Conservation (phyloP, 2,113 vertebrate genomes). For the Cavia porcellus region DNA sequence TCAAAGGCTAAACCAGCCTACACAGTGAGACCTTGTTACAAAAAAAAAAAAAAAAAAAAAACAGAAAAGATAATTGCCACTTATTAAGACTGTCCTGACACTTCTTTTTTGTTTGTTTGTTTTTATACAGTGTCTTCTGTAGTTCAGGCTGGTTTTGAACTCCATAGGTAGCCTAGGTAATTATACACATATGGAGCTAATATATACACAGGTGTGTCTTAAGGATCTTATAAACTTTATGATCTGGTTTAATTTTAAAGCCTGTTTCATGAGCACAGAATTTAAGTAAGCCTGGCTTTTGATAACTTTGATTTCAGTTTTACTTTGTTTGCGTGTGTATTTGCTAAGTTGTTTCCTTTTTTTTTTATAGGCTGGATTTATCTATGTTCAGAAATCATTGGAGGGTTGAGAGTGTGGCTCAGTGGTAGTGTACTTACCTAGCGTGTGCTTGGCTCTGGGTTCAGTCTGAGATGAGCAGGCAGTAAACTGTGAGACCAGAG, state of each 20-base stretch:
- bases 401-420: not conserved
- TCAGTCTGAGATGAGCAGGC: not conserved
- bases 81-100: not conserved
- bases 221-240: not conserved
- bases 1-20: not conserved
- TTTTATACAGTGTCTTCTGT: not conserved
- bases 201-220: not conserved
- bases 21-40: not conserved
- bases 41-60: not conserved
- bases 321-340: not conserved
- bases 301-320: not conserved
- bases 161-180: not conserved
- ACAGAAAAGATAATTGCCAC: not conserved
- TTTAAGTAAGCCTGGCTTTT: not conserved
- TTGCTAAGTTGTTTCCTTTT: not conserved
- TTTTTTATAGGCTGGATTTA: not conserved
- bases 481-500: not conserved
- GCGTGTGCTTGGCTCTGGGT: not conserved
- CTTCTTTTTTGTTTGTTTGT: not conserved
- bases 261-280: not conserved
- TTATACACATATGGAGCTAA: not conserved
- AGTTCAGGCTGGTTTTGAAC: not conserved
- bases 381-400: not conserved
- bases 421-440: not conserved
- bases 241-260: constrained; percentile 19